Evolutionary conservation across 2,888 invertebrate species (phyloP).

Genomic region (Chymomyza caudatula): DNA sequence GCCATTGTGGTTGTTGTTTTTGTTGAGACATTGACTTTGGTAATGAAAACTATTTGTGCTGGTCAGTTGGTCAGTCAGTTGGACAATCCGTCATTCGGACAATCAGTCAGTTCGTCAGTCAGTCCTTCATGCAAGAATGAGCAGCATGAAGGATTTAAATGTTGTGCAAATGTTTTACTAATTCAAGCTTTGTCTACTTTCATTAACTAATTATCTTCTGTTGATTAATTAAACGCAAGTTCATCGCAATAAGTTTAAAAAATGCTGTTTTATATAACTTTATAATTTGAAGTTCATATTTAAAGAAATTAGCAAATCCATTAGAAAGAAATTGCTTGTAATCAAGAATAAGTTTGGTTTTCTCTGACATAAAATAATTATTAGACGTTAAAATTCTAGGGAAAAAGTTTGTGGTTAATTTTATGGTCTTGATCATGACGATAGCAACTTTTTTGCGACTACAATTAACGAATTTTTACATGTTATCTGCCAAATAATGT

Average conservation of each 20-base stretch:
- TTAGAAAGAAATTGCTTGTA: not conserved
- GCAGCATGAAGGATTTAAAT: slow-evolving; percentile 39
- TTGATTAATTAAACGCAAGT: slow-evolving; percentile 38
- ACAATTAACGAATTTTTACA: not conserved
- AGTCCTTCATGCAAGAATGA: slow-evolving; percentile 66
- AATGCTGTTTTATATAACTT: not conserved
- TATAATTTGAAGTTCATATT: too few species aligned
- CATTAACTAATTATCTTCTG: slow-evolving; percentile 11
- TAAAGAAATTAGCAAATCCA: not conserved
- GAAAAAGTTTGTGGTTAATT: not conserved
- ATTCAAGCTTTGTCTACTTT: slow-evolving; percentile 5
- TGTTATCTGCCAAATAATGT: not conserved
- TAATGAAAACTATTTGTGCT: slow-evolving; percentile 44
- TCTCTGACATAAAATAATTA: not conserved
- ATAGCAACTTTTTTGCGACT: not conserved
- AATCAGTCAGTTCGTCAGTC: slow-evolving; percentile 1
- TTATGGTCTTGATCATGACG: not conserved
- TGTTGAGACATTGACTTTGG: slow-evolving; percentile 54
- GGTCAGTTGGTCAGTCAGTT: slow-evolving; percentile 6
- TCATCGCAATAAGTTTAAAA: slow-evolving; percentile 32
- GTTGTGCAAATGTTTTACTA: slow-evolving; percentile 10
- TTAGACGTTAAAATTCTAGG: not conserved
- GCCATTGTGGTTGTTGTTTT: not conserved
- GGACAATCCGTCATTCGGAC: not conserved
- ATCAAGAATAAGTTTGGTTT: not conserved